Conservation (phyloP, 2,888 invertebrate species). For the Oasisia sp. region DNA sequence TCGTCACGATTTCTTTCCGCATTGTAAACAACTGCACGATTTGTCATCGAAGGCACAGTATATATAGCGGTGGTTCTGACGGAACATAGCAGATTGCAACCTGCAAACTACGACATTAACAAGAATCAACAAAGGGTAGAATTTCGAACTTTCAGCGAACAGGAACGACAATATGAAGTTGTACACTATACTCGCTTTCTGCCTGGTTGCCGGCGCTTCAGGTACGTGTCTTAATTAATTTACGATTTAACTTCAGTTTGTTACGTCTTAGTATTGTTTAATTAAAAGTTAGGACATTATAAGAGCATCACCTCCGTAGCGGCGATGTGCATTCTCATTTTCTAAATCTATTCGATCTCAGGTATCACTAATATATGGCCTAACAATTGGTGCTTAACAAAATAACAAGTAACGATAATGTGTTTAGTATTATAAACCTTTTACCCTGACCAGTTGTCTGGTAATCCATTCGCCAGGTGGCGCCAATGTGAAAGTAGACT, state of each 20-base stretch:
- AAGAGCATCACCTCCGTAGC: too few species aligned
- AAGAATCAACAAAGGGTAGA: background rate
- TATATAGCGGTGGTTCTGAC: background rate
- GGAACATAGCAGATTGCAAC: background rate
- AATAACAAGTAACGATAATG: too few species aligned
- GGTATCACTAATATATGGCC: too few species aligned
- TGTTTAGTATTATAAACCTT: too few species aligned
- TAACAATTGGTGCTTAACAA: too few species aligned
- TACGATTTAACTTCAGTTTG: background rate
- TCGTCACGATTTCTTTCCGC: background rate
- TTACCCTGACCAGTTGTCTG: too few species aligned
- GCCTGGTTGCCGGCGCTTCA: background rate
- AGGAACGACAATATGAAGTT: background rate
- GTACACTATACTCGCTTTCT: background rate
- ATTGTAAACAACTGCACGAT: background rate
- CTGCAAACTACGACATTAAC: background rate
- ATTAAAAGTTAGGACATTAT: too few species aligned
- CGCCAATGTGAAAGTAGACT: too few species aligned
- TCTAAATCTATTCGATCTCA: too few species aligned
- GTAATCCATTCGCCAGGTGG: too few species aligned
- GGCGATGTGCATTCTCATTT: too few species aligned
- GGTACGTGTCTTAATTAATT: background rate
- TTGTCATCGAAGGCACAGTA: background rate
- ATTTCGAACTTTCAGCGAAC: background rate
- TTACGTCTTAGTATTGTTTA: background rate